These are phyloP conservation scores for Auanema freiburgensis DNA, from an alignment of 2,888 invertebrate species.

Conservation along the genomic window DNA sequence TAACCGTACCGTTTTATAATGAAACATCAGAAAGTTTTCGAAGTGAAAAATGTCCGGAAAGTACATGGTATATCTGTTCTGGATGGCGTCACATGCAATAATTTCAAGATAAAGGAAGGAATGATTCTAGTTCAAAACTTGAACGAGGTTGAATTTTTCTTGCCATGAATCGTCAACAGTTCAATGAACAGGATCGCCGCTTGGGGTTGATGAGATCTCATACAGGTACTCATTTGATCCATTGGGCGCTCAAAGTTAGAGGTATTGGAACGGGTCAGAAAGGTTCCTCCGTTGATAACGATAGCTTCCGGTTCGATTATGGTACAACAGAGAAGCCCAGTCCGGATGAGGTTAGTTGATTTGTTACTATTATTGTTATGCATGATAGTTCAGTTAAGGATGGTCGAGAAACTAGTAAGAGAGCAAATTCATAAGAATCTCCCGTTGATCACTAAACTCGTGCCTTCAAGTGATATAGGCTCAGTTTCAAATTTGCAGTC, in stretches of 20 bases:
- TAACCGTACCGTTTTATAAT: background rate
- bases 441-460: too few relatives aligned
- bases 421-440: background rate
- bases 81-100: background rate
- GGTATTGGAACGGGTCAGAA: constrained; percentile 27
- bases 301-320: constrained; percentile 10
- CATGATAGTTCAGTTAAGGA: background rate
- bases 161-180: too few relatives aligned
- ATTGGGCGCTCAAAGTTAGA: constrained; percentile 28
- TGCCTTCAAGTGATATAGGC: constrained; percentile 9
- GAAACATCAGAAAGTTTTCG: background rate
- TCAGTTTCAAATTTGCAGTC: constrained; percentile 20
- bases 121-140: too few relatives aligned
- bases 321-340: background rate
- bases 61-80: background rate
- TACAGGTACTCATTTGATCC: constrained; percentile 37
- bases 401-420: background rate
- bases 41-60: background rate
- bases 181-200: constrained; percentile 18
- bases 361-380: too few relatives aligned
- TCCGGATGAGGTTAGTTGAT: background rate
- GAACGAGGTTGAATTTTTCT: too few relatives aligned
- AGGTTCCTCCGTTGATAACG: constrained; percentile 31
- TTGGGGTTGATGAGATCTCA: constrained; percentile 37
- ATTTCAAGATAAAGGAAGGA: too few relatives aligned